Evolutionary conservation across 2,888 invertebrate species (phyloP), one percentile per base, ranked within the genome.

Genomic region (Unio delphinus): DNA sequence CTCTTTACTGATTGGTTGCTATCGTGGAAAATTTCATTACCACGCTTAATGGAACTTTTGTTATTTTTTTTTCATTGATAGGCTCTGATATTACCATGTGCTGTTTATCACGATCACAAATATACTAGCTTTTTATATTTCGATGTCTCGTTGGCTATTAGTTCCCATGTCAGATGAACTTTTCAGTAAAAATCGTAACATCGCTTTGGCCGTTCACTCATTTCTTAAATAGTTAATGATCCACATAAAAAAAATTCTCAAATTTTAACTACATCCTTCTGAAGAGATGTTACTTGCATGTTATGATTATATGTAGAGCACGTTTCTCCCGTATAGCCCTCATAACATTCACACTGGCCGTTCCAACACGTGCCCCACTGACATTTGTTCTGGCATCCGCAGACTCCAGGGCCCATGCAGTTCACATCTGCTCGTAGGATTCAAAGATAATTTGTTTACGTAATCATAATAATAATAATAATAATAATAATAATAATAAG

Each of bases 291-390:
- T 18, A 72, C 80, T 66, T 73, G 81, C 83, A 78, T 79, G 56
- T 72, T 68, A 11, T 69, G 67, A 64, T 80, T 74, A 17, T 72
- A 74, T 4, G 26, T 34, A 0, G 70, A 63, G 63, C 83, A 83
- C 23, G 71, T 76, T 11, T 61, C 64, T n/a, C 82, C 82, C 28
- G 70, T 79, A 60, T 81, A 84, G 1, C 83, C 83, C 28, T 78
- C 78, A 76, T 79, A 83, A 62, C 84, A 84, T 65, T 79, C 79
- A 73, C 84, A 84, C 55, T 80, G 80, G 20, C 83, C 81, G 64
- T 82, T 78, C 70, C 81, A 77, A 67, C 84, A 84, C 15, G 80
- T 79, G 20, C 84, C 83, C 59, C 75, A 74, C 20, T 69, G 56
- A 69, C 84, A 84, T 8, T 65, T 45, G 4, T 70, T 68, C 1